Conservation (phyloP, 2,888 invertebrate species). For the Ceratothoa steindachneri region DNA sequence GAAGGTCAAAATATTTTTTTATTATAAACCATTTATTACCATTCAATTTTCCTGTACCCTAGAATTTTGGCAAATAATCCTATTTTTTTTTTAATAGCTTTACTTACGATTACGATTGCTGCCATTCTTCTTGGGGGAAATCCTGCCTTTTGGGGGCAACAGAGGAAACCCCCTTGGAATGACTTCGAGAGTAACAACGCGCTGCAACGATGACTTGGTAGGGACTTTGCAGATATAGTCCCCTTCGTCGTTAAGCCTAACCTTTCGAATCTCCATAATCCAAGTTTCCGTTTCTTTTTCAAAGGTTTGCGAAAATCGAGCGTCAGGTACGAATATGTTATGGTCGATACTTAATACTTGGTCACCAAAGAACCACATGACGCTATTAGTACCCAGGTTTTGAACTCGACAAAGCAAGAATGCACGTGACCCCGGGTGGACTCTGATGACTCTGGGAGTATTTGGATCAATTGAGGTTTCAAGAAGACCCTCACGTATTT, state of each 20-base stretch:
- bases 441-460: slow-evolving; percentile 17
- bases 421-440: slow-evolving; percentile 13
- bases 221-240: slow-evolving; percentile 14
- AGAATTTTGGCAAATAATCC: too few species aligned
- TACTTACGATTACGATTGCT: background rate
- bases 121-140: background rate
- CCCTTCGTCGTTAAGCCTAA: background rate
- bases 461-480: slow-evolving; percentile 17
- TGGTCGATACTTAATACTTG: slow-evolving; percentile 23
- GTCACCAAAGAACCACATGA: slow-evolving; percentile 17
- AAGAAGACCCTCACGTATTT: slow-evolving; percentile 15
- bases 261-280: slow-evolving; percentile 10
- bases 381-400: slow-evolving; percentile 22
- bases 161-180: slow-evolving; percentile 16
- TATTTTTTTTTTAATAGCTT: too few species aligned
- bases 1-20: too few species aligned
- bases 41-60: too few species aligned
- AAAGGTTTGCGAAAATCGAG: background rate
- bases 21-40: too few species aligned
- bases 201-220: slow-evolving; percentile 9
- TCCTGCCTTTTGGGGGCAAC: background rate
- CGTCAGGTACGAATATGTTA: background rate
- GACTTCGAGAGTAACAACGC: slow-evolving; percentile 10
- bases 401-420: slow-evolving; percentile 25
- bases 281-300: slow-evolving; percentile 21